phyloP scores from a whole-genome alignment of 1,140 invertebrate genomes.

The Mesaphorura yosii region DNA sequence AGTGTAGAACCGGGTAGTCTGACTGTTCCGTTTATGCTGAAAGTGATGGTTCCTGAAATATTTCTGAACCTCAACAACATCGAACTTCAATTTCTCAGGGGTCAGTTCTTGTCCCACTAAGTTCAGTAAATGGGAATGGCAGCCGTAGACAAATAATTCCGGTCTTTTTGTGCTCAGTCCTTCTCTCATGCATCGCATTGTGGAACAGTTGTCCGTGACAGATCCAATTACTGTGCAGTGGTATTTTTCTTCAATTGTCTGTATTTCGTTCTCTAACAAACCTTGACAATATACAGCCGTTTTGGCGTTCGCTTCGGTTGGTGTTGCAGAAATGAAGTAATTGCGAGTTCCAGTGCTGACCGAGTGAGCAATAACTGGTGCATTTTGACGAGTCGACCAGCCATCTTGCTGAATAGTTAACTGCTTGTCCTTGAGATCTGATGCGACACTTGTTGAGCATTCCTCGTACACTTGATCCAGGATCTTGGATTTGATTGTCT shows the following conservation, averaged over 20 bases:
- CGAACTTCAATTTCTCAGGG: background rate
- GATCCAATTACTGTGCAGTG: background rate
- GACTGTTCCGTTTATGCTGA: conserved; percentile 15
- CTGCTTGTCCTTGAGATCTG: background rate
- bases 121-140: conserved; percentile 11
- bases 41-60: conserved; percentile 17
- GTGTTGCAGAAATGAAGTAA: background rate
- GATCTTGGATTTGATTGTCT: background rate
- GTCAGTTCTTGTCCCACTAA: conserved; percentile 8
- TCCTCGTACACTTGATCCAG: background rate
- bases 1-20: background rate
- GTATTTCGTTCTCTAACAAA: background rate
- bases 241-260: background rate
- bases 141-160: conserved; percentile 8
- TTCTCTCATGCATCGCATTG: background rate
- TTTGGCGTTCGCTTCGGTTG: background rate
- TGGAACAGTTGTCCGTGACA: background rate
- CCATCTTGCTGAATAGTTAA: background rate
- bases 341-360: background rate
- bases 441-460: background rate
- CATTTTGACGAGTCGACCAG: background rate
- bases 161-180: background rate
- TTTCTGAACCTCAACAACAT: conserved; percentile 1
- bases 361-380: background rate
- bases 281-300: background rate